phyloP scores from a whole-genome alignment of 2,888 invertebrate genomes.

The Priocnemis perturbator region DNA sequence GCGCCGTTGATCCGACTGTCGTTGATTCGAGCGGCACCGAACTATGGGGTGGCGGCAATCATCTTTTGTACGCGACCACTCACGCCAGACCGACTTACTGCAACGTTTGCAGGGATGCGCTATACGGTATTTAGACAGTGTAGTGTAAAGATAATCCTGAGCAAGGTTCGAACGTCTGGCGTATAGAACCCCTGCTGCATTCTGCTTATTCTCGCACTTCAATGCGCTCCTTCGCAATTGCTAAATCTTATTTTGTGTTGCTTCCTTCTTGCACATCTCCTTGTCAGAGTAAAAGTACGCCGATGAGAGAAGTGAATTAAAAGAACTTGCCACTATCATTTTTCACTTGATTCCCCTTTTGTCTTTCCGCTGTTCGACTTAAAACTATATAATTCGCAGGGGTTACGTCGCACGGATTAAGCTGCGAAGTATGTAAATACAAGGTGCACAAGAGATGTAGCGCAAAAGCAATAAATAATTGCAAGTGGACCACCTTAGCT shows the following conservation, averaged over 20 bases:
- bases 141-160: no score
- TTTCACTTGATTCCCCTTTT: no score
- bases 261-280: slow-evolving; percentile 7
- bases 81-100: slow-evolving; percentile 97
- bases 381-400: slow-evolving; percentile 77
- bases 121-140: slow-evolving; percentile 79
- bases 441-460: slow-evolving; percentile 98
- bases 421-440: slow-evolving; percentile 98
- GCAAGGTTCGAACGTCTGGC: no score
- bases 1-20: slow-evolving; percentile 39
- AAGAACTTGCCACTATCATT: no score
- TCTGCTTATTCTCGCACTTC: no score
- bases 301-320: no score
- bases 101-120: slow-evolving; percentile 96
- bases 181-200: no score
- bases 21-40: slow-evolving; percentile 77
- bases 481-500: slow-evolving; percentile 98
- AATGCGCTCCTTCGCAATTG: not conserved
- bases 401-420: slow-evolving; percentile 95
- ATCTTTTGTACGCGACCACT: slow-evolving; percentile 92
- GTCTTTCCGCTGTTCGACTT: no score
- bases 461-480: slow-evolving; percentile 92
- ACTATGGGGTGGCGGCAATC: slow-evolving; percentile 83
- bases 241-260: not conserved
- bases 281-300: no score